Evolutionary conservation across 2,888 invertebrate genomes (phyloP), one percentile per base, ranked within the genome.

Genomic region (Vandiemenella viatica): DNA sequence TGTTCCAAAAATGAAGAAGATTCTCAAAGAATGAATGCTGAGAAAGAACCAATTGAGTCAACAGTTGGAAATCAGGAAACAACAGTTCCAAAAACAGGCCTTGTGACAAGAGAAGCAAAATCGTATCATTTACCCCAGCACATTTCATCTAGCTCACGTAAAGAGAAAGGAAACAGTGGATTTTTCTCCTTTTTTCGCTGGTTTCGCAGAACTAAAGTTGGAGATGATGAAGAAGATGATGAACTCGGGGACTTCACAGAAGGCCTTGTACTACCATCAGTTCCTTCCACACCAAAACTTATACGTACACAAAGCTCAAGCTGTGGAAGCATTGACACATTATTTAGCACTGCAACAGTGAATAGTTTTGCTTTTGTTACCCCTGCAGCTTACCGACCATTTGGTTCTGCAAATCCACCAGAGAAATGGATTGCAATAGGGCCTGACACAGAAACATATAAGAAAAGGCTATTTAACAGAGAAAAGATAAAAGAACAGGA

Each of bases 291-390:
- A 5, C 53, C 53, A 15, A 45, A 58, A 26, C 50, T 56, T 1
- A 48, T 58, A 50, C 53, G 55, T 17, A 53, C 52, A 50, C 58
- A 62, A 42, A 68, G 69, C 43, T 72, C 73, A 53, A 75, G 76
- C 62, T 70, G 66, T 56, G 74, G 72, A 53, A 81, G 81, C 62
- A 68, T 80, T 54, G 76, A 77, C 57, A 82, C 82, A 56, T 72
- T 74, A 45, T 77, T 79, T 60, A 83, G 83, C 57, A 81, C 77
- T 50, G 77, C 81, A 45, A 82, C 83, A 8, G 80, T 77, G 16
- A 76, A 75, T 37, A 83, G 83, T 60, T 83, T 85, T 61, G 77
- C 80, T 16, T 84, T 77, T 63, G 71, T 80, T 55, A 63, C 72
- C 46, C 73, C 82, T 52, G 66, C 70, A 42, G 66, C 68, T 52